Base-by-base conservation (phyloP, 2,888 invertebrate species). In the Rotaria socialis region DNA sequence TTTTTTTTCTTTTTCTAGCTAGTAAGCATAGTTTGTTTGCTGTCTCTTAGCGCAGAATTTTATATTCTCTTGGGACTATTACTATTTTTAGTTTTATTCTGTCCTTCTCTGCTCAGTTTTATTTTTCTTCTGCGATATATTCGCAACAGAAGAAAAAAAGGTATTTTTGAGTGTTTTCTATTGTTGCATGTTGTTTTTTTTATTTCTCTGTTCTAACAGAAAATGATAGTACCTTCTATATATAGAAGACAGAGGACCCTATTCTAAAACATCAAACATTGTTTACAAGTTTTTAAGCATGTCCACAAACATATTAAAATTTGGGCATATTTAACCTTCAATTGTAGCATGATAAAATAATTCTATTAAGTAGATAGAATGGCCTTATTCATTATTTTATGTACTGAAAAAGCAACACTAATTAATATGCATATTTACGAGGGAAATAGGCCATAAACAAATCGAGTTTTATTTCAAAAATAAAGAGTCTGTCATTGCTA, bases 1-100 rank as follows among this genome's bases (percentile, higher is more conserved):
- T 67, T 19, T 35, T 27, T 35, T 67, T n/a, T 60, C 27, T 19
- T 67, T 67, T 41, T 11, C 0, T 67, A 19, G 19, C 35, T 67
- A 50, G 35, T 35, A 19, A 35, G 67, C 35, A 19, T 67, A 35
- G n/a, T 67, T 67, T 67, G 35, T 67, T 27, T 67, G 16, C 67
- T 67, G 35, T 35, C 35, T 16, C 14, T 67, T 67, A 35, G 19
- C 35, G 35, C 67, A 67, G 35, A 67, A 67, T 67, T 67, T 67
- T 35, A 67, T 67, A 19, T 67, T 16, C 67, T 67, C 67, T 67
- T 67, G 67, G 35, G 67, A 67, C 67, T 67, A 41, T 35, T 35
- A 27, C 67, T 67, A 67, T 67, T 67, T 67, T 67, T 67, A 67
- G 67, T 35, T 67, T 67, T 67, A 67, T 19, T 67, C 19, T 35